Base-by-base conservation (phyloP, 2,888 invertebrate species). In the Eupithecia subfuscata region DNA sequence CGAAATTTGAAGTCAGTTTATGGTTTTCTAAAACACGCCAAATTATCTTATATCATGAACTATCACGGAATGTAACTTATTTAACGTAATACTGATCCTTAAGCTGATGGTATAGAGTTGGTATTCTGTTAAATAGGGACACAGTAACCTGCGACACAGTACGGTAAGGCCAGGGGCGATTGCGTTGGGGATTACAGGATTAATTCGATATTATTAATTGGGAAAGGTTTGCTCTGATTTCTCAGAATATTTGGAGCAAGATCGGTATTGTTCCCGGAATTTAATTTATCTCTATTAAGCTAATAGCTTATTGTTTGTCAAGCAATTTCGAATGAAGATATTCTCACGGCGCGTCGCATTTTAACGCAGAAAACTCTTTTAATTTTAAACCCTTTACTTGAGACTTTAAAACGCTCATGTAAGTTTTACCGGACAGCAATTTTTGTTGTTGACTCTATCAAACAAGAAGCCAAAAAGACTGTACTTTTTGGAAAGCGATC, bases 161-260 rank as follows among this genome's bases (percentile, higher is more conserved):
- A 48, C n/a, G 75, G 79, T 67, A 71, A 48, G 71, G 70, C 37
- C 40, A 69, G 45, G 43, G 60, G 69, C 64, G 74, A 78, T 73
- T 74, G 48, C 45, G 37, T 48, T 63, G 22, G 45, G 74, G 48
- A 22, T 75, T 71, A 71, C 65, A 6, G 43, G 56, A 71, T 69
- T 69, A 63, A 63, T 22, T 67, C 25, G 30, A n/a, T 69, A n/a
- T 18, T 75, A 75, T 68, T 56, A 69, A 69, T 70, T 68, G 37
- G 45, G 45, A 67, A 40, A 70, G 60, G 25, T 70, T 65, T 22
- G 56, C 22, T 60, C 67, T 9, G 12, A 70, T 74, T 64, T 70
- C 25, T 74, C 14, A 18, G 48, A 45, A 25, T 18, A 63, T 30
- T 63, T 63, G 63, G 11, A 30, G 30, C 25, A 22, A 56, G 56